phyloP scores from a whole-genome alignment of 2,113 vertebrate genomes.

The Columbina picui region DNA sequence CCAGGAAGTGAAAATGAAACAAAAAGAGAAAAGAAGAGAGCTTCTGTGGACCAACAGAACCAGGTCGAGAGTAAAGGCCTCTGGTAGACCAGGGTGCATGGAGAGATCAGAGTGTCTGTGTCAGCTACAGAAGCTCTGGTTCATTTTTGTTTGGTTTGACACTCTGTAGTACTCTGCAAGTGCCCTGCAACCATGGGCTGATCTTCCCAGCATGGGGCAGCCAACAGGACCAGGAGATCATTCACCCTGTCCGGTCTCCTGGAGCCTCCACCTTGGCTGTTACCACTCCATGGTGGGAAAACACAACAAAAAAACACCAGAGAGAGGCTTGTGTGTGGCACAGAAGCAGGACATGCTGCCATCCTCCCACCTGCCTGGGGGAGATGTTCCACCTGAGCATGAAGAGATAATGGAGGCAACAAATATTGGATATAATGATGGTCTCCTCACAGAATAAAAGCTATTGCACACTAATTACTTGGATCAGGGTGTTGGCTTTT shows the following conservation, averaged over 20 bases:
- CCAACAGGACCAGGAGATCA: neutral
- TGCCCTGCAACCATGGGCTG: neutral
- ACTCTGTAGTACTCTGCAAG: neutral
- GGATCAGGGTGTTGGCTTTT: neutral
- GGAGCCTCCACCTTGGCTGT: neutral
- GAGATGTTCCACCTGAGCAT: neutral
- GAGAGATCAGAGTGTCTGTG: neutral
- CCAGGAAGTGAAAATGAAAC: neutral
- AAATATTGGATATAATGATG: neutral
- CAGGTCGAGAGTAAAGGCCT: neutral
- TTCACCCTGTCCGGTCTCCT: neutral
- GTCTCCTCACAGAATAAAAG: neutral
- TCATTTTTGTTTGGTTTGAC: neutral
- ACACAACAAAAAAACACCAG: fast-evolving
- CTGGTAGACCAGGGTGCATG: fast-evolving
- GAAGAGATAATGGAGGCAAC: neutral
- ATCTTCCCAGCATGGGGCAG: neutral
- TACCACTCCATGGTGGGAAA: neutral
- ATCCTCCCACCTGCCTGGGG: neutral
- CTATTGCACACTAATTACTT: neutral
- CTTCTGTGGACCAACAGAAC: neutral
- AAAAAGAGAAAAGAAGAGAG: neutral
- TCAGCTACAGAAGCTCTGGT: neutral
- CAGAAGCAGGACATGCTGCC: neutral
- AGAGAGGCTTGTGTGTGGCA: fast-evolving